phyloP scores from a whole-genome alignment of 1,140 invertebrate species.

The Drosophila nigromelanica region DNA sequence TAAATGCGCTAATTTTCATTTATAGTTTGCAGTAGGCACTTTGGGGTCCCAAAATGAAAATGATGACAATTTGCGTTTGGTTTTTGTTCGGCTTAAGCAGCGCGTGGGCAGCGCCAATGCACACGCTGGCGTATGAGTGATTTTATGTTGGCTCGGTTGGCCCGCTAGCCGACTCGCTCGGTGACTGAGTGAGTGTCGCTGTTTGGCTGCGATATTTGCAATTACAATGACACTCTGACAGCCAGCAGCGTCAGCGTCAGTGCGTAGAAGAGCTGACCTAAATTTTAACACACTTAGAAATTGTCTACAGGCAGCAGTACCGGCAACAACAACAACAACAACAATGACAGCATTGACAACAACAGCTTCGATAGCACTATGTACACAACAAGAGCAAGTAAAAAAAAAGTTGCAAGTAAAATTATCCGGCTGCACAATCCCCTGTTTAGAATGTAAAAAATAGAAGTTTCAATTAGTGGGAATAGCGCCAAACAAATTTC shows the following conservation, averaged over 20 bases:
- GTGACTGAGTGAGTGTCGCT: conserved; percentile 38
- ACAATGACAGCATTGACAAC: conserved; percentile 56
- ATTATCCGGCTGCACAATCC: neutral
- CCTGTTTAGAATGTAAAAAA: neutral
- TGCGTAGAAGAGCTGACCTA: conserved; percentile 72
- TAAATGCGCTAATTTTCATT: conserved; percentile 80
- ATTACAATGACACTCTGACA: conserved; percentile 78
- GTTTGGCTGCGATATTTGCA: conserved; percentile 75
- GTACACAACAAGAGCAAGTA: conserved; percentile 67
- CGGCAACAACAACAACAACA: conserved; percentile 59
- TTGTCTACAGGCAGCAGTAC: conserved; percentile 70
- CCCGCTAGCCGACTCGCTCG: neutral
- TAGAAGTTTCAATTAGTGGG: neutral
- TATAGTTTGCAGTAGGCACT: conserved; percentile 22
- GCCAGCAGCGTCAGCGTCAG: conserved; percentile 40
- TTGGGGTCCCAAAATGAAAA: conserved; percentile 47
- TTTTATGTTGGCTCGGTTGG: conserved; percentile 23
- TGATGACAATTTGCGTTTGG: conserved; percentile 68
- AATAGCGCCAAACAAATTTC: too few species aligned
- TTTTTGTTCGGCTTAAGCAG: conserved; percentile 8
- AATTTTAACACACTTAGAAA: conserved; percentile 80
- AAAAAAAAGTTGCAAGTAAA: too few species aligned
- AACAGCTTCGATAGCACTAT: conserved; percentile 71
- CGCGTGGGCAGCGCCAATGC: conserved; percentile 66
- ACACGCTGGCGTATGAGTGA: conserved; percentile 60